A percentile compares a stretch with the other conserved stretches of the same genome.
phyloP scores from a whole-genome alignment of 1,140 invertebrate species.

The Rhopalosiphum maidis region DNA sequence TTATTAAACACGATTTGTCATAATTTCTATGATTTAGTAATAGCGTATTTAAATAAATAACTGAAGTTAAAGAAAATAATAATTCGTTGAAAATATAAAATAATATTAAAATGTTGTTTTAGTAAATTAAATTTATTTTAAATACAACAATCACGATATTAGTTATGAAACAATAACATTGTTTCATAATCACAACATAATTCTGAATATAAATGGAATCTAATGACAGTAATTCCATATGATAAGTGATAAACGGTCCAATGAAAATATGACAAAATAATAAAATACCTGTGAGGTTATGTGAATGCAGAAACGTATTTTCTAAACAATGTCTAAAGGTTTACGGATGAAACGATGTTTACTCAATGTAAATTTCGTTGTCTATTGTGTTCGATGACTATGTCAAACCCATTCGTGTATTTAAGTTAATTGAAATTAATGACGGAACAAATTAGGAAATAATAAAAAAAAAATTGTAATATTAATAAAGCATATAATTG shows the following conservation, averaged over 20 bases:
- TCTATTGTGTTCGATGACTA: constrained; percentile 44
- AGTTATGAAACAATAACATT: background rate
- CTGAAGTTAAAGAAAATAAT: background rate
- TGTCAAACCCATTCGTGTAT: constrained; percentile 20
- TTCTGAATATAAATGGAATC: background rate
- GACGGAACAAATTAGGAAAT: background rate
- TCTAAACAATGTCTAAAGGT: constrained; percentile 36
- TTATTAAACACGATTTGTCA: background rate
- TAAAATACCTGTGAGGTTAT: background rate
- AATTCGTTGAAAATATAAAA: background rate
- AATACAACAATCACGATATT: background rate
- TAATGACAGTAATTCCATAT: constrained; percentile 21
- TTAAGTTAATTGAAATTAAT: constrained; percentile 12
- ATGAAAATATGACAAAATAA: background rate
- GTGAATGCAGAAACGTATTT: background rate
- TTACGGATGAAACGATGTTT: constrained; percentile 47
- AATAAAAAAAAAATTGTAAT: background rate
- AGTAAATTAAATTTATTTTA: background rate
- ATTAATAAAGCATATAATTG: background rate
- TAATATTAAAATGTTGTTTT: background rate
- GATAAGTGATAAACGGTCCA: constrained; percentile 1
- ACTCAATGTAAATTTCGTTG: constrained; percentile 38
- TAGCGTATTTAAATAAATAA: background rate
- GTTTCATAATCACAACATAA: background rate
- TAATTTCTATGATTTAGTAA: background rate